phyloP scores from a whole-genome alignment of 2,797 vertebrate species.

The Glossophaga mutica region DNA sequence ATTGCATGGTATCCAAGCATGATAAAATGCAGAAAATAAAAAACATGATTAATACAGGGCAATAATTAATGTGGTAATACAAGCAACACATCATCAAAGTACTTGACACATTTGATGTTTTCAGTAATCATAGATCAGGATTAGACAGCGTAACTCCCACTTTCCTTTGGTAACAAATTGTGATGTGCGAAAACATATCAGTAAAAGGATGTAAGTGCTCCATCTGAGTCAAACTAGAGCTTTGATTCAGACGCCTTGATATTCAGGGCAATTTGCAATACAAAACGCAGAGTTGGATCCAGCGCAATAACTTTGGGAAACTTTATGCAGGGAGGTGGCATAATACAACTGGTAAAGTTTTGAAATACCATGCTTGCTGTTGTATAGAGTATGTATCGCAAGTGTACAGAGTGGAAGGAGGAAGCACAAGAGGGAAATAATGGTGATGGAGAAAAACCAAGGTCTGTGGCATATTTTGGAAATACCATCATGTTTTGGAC shows the following conservation, averaged over 20 bases:
- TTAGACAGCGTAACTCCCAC: not conserved
- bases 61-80: not conserved
- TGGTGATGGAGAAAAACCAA: not conserved
- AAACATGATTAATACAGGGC: not conserved
- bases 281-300: not conserved
- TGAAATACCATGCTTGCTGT: not conserved
- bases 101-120: not conserved
- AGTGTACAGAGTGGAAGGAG: not conserved
- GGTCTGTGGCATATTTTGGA: accelerated
- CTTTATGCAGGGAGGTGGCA: not conserved
- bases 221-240: not conserved
- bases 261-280: not conserved
- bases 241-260: not conserved
- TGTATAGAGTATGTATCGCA: not conserved
- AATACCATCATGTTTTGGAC: not conserved
- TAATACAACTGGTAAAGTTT: not conserved
- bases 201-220: not conserved
- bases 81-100: not conserved
- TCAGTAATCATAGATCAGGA: not conserved
- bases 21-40: not conserved
- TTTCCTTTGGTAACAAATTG: not conserved
- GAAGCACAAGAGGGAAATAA: not conserved
- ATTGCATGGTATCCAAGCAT: not conserved
- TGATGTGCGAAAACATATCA: not conserved
- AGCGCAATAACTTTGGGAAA: not conserved